These are phyloP conservation scores for Stegastes partitus DNA, from an alignment of 2,113 vertebrate genomes.

Conservation along the genomic window DNA sequence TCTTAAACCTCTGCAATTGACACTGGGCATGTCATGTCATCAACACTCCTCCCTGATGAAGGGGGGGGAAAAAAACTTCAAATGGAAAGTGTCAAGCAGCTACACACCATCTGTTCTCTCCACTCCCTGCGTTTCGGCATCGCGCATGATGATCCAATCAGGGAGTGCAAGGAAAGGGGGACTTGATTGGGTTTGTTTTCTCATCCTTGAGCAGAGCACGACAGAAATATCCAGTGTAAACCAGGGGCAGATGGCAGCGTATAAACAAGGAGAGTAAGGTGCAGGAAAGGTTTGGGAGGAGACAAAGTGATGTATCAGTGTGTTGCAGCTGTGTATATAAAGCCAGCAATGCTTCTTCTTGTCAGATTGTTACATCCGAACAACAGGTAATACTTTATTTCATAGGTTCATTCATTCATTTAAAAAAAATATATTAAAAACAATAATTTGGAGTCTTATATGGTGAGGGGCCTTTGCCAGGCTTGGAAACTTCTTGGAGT, in stretches of 20 bases:
- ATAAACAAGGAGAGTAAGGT: constrained; percentile 5
- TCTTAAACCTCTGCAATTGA: constrained; percentile 40
- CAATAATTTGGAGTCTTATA: too few species aligned
- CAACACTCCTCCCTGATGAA: constrained; percentile 39
- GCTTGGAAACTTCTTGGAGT: too few species aligned
- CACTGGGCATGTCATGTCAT: constrained; percentile 54
- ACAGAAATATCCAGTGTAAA: constrained; percentile 8
- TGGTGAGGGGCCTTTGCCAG: too few species aligned
- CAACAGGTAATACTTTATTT: too few species aligned
- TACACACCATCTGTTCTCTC: constrained; percentile 55
- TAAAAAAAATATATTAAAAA: too few species aligned
- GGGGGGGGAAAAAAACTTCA: constrained; percentile 16
- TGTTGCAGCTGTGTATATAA: too few species aligned
- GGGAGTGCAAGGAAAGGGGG: not conserved
- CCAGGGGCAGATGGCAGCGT: not conserved
- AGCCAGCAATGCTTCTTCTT: too few species aligned
- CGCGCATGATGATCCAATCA: constrained; percentile 40
- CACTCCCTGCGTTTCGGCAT: constrained; percentile 5
- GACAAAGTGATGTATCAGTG: not conserved
- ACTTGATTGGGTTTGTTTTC: constrained; percentile 39
- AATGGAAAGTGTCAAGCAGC: constrained; percentile 47
- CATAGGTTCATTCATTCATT: too few species aligned
- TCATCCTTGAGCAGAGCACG: constrained; percentile 29
- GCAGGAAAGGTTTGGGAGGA: not conserved
- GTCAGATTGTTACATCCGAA: too few species aligned